Evolutionary conservation across 2,888 invertebrate species (phyloP), one percentile per base, ranked within the genome.

Genomic region (Thecophora atra): DNA sequence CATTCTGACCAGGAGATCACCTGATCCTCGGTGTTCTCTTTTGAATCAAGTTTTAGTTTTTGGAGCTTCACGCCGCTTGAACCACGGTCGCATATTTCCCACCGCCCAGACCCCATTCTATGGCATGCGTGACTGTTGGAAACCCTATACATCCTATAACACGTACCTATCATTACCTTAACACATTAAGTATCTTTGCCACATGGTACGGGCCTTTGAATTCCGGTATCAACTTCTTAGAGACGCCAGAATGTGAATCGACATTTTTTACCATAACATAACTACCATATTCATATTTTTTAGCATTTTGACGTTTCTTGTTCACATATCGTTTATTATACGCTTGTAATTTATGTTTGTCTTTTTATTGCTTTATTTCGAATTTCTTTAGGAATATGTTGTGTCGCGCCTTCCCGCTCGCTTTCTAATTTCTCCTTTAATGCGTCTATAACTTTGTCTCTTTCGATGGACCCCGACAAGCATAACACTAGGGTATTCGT

Each of bases 191-290:
- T 3, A 74, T 62, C n/a, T 71, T 71, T 2, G 47, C 15, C 6
- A 76, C 24, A 8, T 42, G 47, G 56, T 73, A 73, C 4, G 71
- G 76, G 1, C 73, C 72, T 44, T 24, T 70, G 52, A 62, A 75
- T 19, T 71, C 70, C 0, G 74, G 72, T 8, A 75, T 74, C 2
- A 73, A 17, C 37, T 74, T 74, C 3, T 62, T 72, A 1, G 74
- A 42, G 0, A 52, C 54, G 15, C 73, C 74, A 3, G 65, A 2
- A 21, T 71, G 65, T 4, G 69, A 70, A 26, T 72, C 74, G 42
- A 75, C 71, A 62, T 71, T 73, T 64, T 30, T 73, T 17, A 76
- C 28, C 70, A 72, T 44, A n/a, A 76, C 72, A 64, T 72, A 73
- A 3, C 67, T 70, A 3, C 65, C 66, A 3, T 8, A 13, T 4